Conservation (phyloP, 2,888 invertebrate species). For the Drosophila pseudotalamancana region DNA sequence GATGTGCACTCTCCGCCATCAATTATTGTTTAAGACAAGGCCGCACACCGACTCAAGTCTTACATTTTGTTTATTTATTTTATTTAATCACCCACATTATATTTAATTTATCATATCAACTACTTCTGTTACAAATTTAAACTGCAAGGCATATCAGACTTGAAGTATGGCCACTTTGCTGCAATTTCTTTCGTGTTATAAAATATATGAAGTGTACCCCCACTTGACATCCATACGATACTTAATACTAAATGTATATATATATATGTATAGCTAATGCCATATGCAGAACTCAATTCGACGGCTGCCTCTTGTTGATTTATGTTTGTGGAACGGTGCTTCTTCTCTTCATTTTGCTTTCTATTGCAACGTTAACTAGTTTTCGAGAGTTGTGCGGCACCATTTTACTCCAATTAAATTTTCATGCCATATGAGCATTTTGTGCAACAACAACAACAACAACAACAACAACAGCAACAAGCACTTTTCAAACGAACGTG, state of each 20-base stretch:
- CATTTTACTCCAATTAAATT: slow-evolving; percentile 77
- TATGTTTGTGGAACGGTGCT: slow-evolving; percentile 37
- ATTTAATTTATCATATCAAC: background rate
- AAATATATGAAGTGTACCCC: background rate
- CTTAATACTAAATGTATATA: background rate
- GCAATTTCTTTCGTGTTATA: background rate
- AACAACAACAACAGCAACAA: slow-evolving; percentile 33
- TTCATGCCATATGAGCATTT: slow-evolving; percentile 75
- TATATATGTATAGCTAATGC: slow-evolving; percentile 60
- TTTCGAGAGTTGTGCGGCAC: slow-evolving; percentile 68
- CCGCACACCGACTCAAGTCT: background rate
- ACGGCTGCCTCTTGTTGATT: slow-evolving; percentile 56
- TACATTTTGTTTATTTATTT: background rate
- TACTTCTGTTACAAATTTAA: background rate
- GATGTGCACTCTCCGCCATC: slow-evolving; percentile 2
- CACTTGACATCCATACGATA: slow-evolving; percentile 2
- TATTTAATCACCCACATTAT: no score
- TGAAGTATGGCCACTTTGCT: background rate
- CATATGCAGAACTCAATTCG: slow-evolving; percentile 68
- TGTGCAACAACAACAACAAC: slow-evolving; percentile 31
- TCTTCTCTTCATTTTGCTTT: slow-evolving; percentile 21
- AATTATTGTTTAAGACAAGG: slow-evolving; percentile 30
- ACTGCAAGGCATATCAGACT: background rate
- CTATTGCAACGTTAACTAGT: slow-evolving; percentile 62
- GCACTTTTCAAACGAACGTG: slow-evolving; percentile 49